Evolutionary conservation across 2,797 vertebrate species (phyloP), one percentile per base, ranked within the genome.

Genomic region (Podargus strigoides): DNA sequence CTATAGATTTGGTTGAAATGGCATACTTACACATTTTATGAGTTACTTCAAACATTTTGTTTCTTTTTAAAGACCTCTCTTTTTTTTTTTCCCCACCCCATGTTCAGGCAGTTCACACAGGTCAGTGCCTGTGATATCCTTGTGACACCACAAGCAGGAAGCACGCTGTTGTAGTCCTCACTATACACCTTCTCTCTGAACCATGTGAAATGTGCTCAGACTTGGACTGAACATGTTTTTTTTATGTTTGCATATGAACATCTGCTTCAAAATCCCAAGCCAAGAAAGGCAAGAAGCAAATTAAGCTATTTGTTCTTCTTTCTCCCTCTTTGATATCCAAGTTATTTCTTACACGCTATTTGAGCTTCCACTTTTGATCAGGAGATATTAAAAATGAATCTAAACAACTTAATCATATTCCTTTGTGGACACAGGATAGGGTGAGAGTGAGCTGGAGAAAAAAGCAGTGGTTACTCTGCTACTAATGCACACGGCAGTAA

Each of bases 251-350:
- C 90, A 50, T 58, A 44, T 34, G 96, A 96, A 95, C 93, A 93
- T 96, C 95, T 96, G 95, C 94, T 96, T 96, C 94, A 55, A 93
- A 94, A 96, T 94, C 91, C 91, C 91, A 85, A 93, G 93, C 94
- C 90, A 91, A 95, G 83, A 92, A 53, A 94, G 87, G 85, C 83
- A 95, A 94, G 95, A 94, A 96, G 85, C 74, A 94, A 91, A 96
- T 96, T 77, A 93, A 94, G 90, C 87, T 93, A 88, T 96, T 95
- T 93, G 83, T 93, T 94, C 95, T 95, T 75, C 92, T 88, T 81
- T 86, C 74, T 94, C 62, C 81, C 85, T 85, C 82, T 93, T 88
- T 89, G 88, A 82, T 93, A 83, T 76, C 83, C 67, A 78, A 94
- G 80, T 72, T 6, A 42, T 74, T 74, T 64, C 83, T 91, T 86